Conservation (phyloP, 2,888 invertebrate genomes). For the Spicauda simplicius region DNA sequence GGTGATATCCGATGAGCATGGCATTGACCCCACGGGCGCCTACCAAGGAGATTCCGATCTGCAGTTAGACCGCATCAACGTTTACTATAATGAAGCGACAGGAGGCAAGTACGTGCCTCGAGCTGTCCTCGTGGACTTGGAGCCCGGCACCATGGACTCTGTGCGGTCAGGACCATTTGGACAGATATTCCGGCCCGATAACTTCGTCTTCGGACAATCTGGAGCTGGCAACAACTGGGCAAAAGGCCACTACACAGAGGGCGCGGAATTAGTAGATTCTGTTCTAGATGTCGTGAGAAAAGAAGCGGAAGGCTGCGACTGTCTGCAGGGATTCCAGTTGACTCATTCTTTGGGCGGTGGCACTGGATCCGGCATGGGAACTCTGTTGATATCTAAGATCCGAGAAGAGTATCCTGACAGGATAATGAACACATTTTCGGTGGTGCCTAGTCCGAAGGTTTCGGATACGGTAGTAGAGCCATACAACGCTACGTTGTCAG, state of each 20-base stretch:
- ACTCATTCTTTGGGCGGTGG: constrained; percentile 90
- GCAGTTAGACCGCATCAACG: constrained; percentile 90
- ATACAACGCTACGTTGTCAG: constrained; percentile 89
- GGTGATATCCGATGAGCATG: constrained; percentile 73
- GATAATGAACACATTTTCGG: constrained; percentile 89
- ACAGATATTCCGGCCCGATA: constrained; percentile 89
- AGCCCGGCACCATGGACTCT: constrained; percentile 86
- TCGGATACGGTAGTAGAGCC: constrained; percentile 88
- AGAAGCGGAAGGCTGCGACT: constrained; percentile 88
- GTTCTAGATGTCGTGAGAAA: constrained; percentile 83
- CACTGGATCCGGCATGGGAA: constrained; percentile 91
- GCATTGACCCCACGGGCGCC: constrained; percentile 68
- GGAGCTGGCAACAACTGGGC: constrained; percentile 86
- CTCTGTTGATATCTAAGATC: constrained; percentile 88
- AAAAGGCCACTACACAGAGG: constrained; percentile 89
- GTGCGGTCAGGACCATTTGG: constrained; percentile 88
- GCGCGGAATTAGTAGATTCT: constrained; percentile 86
- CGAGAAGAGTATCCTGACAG: constrained; percentile 90
- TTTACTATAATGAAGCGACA: constrained; percentile 90
- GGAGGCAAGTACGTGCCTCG: constrained; percentile 75
- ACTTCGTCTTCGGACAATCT: constrained; percentile 87
- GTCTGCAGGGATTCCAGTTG: constrained; percentile 86
- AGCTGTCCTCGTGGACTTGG: constrained; percentile 72
- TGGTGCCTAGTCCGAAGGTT: constrained; percentile 90
- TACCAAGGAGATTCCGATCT: constrained; percentile 89